Conservation (phyloP, 2,113 vertebrate species). For the Oenanthe melanoleuca region DNA sequence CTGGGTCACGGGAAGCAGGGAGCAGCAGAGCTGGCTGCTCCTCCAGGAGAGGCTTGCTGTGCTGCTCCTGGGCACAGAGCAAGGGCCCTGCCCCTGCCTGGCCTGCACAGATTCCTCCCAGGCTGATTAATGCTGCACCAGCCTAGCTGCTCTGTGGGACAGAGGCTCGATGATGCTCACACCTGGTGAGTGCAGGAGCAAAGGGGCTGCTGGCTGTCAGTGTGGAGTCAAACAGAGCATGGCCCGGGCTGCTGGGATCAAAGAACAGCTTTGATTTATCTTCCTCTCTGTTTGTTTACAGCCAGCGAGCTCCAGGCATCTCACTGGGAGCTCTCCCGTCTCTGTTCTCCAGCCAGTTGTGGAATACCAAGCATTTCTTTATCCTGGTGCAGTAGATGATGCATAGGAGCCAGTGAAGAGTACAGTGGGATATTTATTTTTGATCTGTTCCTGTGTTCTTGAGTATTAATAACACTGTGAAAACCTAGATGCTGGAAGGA, state of each 20-base stretch:
- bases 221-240: neutral
- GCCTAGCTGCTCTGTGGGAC: accelerated
- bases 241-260: neutral
- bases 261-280: constrained; percentile 7
- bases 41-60: neutral
- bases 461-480: constrained; percentile 29
- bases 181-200: accelerated
- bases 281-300: neutral
- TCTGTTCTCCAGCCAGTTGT: neutral
- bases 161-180: neutral
- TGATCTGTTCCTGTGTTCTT: constrained; percentile 1
- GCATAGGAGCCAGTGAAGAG: neutral
- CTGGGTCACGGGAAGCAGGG: neutral
- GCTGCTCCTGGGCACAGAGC: neutral
- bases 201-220: neutral
- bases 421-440: constrained; percentile 18
- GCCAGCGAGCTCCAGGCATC: accelerated
- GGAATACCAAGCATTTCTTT: neutral
- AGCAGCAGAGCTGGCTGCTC: neutral
- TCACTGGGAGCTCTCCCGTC: neutral
- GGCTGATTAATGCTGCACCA: neutral
- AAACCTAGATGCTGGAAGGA: constrained; percentile 35
- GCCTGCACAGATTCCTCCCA: neutral
- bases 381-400: neutral
- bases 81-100: neutral